Percentiles rank a stretch among this genome's conserved stretches.
Evolutionary conservation across 1,140 invertebrate genomes (phyloP).

Genomic region (Holcopasites calliopsidis): DNA sequence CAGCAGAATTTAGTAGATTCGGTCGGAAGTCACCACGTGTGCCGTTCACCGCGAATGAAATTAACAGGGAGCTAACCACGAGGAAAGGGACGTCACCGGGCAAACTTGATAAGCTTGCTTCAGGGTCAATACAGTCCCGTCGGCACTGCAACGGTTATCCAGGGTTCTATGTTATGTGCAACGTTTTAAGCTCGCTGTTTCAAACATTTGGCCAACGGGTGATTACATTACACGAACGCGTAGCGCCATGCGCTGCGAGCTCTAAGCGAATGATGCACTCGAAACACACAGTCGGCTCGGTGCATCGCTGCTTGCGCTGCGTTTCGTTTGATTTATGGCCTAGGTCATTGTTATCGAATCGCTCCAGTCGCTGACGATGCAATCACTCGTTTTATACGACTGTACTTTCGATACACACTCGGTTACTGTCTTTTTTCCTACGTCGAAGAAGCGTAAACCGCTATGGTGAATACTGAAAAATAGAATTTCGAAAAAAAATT

Average conservation of each 20-base stretch:
- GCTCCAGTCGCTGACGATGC: background rate
- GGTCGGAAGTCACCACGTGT: constrained; percentile 31
- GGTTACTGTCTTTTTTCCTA: background rate
- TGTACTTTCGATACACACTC: background rate
- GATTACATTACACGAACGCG: constrained; percentile 25
- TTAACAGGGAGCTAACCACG: constrained; percentile 44
- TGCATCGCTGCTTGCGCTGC: background rate
- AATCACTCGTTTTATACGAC: background rate
- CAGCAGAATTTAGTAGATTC: constrained; percentile 5
- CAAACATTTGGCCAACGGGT: constrained; percentile 23
- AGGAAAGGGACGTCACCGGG: constrained; percentile 38
- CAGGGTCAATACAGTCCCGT: constrained; percentile 37
- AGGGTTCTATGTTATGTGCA: constrained; percentile 2
- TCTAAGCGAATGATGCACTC: background rate
- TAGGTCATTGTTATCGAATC: constrained; percentile 40
- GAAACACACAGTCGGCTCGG: background rate
- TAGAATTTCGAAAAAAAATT: too few species aligned
- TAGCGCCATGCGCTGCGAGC: background rate
- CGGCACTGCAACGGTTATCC: background rate
- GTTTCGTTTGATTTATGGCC: constrained; percentile 33
- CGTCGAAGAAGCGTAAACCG: background rate
- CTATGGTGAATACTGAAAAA: too few species aligned
- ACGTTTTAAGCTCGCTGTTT: constrained; percentile 43
- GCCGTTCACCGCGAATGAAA: constrained; percentile 31
- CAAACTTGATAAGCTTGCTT: constrained; percentile 50